Evolutionary conservation across 2,888 invertebrate species (phyloP).

Genomic region (Calliopum simillimum): DNA sequence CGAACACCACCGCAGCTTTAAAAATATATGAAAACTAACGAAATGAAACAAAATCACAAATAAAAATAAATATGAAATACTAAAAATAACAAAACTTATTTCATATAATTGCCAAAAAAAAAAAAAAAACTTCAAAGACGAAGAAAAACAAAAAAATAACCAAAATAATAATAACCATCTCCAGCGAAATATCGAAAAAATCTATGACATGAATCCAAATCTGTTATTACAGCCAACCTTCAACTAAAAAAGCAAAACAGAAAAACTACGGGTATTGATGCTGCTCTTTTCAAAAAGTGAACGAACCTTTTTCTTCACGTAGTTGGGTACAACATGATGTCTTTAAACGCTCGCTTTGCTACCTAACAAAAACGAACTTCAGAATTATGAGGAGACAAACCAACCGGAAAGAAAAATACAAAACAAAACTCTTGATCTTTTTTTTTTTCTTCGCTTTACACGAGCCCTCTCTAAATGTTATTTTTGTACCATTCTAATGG

Average conservation of each 20-base stretch:
- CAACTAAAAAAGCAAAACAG: not conserved
- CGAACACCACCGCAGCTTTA: slow-evolving; percentile 3
- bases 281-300: slow-evolving; percentile 2
- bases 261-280: not conserved
- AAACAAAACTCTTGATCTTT: slow-evolving; percentile 12
- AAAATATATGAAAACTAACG: not conserved
- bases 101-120: not conserved
- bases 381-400: not conserved
- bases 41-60: not conserved
- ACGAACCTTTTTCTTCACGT: slow-evolving; percentile 5
- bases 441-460: not conserved
- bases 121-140: not conserved
- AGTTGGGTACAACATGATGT: not conserved
- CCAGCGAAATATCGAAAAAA: not conserved
- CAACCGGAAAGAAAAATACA: not conserved
- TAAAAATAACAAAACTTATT: slow-evolving; percentile 5
- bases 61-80: not conserved
- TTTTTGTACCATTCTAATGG: slow-evolving; percentile 33
- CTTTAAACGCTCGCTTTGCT: not conserved
- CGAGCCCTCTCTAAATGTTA: slow-evolving; percentile 33
- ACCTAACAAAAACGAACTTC: not conserved
- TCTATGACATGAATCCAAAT: not conserved
- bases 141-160: not conserved
- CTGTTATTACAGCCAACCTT: slow-evolving; percentile 16
- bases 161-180: not conserved